Evolutionary conservation across 2,797 vertebrate genomes (phyloP).

Genomic region (Karalla daura): DNA sequence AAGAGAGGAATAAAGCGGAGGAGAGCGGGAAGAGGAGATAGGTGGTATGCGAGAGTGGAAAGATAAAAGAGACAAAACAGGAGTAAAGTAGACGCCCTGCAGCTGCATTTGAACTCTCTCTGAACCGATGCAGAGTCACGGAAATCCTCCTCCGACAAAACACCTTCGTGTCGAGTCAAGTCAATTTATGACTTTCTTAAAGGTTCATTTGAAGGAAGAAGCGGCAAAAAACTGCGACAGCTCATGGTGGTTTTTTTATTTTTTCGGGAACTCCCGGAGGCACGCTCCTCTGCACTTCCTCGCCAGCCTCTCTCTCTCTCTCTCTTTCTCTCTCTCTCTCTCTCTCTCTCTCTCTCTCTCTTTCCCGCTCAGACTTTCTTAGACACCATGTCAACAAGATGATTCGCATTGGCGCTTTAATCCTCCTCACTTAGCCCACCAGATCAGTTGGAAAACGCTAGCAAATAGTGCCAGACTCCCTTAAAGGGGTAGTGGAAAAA

Average conservation of each 20-base stretch:
- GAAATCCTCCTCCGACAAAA: background rate
- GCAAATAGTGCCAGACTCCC: slow-evolving; percentile 14
- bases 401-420: slow-evolving; percentile 62
- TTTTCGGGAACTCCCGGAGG: background rate
- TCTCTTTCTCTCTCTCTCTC: no score
- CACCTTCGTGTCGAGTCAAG: background rate
- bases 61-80: background rate
- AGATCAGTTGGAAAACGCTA: slow-evolving; percentile 52
- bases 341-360: no score
- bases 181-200: background rate
- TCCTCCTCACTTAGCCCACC: slow-evolving; percentile 60
- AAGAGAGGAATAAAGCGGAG: background rate
- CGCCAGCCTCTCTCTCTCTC: slow-evolving; percentile 26
- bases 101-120: background rate
- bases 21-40: background rate
- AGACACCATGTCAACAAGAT: slow-evolving; percentile 58
- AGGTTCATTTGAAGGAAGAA: background rate
- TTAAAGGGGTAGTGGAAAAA: slow-evolving; percentile 56
- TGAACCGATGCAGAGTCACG: background rate
- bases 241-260: background rate
- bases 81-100: background rate
- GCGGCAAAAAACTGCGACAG: slow-evolving; percentile 3
- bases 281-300: slow-evolving; percentile 16
- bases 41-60: background rate
- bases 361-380: slow-evolving; percentile 36